These are phyloP conservation scores for Abrostola tripartita DNA, from an alignment of 2,888 invertebrate species.

Conservation along the genomic window DNA sequence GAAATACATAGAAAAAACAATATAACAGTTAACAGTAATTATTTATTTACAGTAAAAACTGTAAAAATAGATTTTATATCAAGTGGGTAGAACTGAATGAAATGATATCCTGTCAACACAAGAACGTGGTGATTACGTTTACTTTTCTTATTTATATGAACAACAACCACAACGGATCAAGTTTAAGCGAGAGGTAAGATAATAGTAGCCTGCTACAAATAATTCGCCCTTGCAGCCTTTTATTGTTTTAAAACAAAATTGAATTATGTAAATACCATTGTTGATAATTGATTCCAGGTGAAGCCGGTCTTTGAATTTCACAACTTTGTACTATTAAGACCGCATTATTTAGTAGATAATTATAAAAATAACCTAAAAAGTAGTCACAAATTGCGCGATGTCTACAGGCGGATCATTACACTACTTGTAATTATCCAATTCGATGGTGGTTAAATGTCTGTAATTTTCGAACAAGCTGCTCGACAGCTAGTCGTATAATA, in stretches of 20 bases:
- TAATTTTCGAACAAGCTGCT: constrained; percentile 75
- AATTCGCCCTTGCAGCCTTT: constrained; percentile 18
- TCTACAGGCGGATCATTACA: constrained; percentile 73
- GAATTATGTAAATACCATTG: constrained; percentile 57
- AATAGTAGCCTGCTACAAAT: constrained; percentile 39
- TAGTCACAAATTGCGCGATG: constrained; percentile 70
- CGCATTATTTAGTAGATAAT: constrained; percentile 63
- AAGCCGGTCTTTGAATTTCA: constrained; percentile 64
- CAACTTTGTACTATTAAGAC: constrained; percentile 66
- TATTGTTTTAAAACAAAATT: constrained; percentile 43
- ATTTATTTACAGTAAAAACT: neutral
- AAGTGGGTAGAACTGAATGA: constrained; percentile 3
- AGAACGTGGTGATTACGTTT: constrained; percentile 44
- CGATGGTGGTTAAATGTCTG: constrained; percentile 75
- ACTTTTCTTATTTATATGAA: constrained; percentile 5
- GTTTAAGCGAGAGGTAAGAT: constrained; percentile 26
- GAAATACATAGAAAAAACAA: neutral
- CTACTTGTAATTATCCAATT: constrained; percentile 80
- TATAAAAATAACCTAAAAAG: constrained; percentile 66
- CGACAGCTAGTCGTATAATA: constrained; percentile 64
- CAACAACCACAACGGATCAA: constrained; percentile 9
- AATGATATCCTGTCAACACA: constrained; percentile 46
- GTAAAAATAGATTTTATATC: neutral
- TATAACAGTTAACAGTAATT: neutral
- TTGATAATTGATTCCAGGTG: constrained; percentile 55